Conservation (phyloP, 2,888 invertebrate genomes). For the Acanthosepion lycidas region DNA sequence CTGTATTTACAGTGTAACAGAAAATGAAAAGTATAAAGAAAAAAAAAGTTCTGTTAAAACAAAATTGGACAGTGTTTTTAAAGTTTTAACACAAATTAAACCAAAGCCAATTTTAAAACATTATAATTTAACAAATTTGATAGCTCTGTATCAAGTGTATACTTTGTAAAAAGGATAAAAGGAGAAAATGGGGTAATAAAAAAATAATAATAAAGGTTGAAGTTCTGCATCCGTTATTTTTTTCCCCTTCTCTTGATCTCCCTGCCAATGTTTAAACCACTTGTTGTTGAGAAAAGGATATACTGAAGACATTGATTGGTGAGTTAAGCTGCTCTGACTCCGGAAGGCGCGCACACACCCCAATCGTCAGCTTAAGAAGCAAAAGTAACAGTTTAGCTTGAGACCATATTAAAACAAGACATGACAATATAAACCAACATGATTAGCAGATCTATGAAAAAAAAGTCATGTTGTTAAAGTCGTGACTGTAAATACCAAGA, state of each 20-base stretch:
- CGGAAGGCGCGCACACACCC: not conserved
- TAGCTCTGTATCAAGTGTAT: too few relatives aligned
- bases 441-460: not conserved
- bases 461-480: not conserved
- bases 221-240: not conserved
- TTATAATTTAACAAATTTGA: too few relatives aligned
- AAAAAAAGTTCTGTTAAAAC: not conserved
- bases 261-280: not conserved
- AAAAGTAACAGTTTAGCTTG: slow-evolving; percentile 33
- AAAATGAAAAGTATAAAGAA: not conserved
- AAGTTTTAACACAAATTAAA: too few relatives aligned
- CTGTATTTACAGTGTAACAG: not conserved
- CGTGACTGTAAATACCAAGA: not conserved
- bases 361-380: not conserved
- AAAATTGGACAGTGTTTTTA: too few relatives aligned
- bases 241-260: not conserved
- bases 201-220: not conserved
- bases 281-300: not conserved
- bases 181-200: not conserved
- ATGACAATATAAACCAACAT: not conserved
- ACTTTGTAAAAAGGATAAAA: too few relatives aligned
- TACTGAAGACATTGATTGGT: not conserved
- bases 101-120: too few relatives aligned
- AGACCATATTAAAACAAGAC: slow-evolving; percentile 24
- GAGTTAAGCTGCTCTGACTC: not conserved